These are phyloP conservation scores for Mythimna lalbum DNA, from an alignment of 2,888 invertebrate species.

Conservation along the genomic window DNA sequence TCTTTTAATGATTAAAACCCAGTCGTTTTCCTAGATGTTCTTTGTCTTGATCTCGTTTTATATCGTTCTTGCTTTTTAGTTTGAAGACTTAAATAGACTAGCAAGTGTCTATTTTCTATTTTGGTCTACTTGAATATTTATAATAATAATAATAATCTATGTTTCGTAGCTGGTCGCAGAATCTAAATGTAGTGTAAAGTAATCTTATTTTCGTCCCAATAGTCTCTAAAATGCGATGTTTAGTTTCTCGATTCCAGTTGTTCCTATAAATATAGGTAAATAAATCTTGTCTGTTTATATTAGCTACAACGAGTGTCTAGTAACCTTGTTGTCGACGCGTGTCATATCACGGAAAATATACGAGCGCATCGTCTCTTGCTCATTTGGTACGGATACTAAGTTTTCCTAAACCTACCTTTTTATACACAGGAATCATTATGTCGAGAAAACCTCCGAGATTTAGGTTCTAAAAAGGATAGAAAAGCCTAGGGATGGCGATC, in stretches of 20 bases:
- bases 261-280: constrained; percentile 26
- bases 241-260: constrained; percentile 14
- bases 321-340: constrained; percentile 55
- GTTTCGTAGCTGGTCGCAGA: neutral
- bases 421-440: neutral
- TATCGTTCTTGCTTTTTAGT: neutral
- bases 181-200: constrained; percentile 4
- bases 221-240: neutral
- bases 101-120: neutral
- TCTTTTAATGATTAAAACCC: too few species aligned
- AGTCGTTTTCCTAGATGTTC: neutral
- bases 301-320: constrained; percentile 59
- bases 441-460: neutral
- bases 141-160: too few species aligned
- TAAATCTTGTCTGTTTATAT: constrained; percentile 51
- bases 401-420: constrained; percentile 19
- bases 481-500: too few species aligned
- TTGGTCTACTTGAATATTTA: too few species aligned
- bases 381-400: neutral
- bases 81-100: neutral
- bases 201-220: constrained; percentile 5
- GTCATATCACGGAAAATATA: constrained; percentile 47
- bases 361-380: constrained; percentile 18
- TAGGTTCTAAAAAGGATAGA: too few species aligned
- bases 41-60: too few species aligned